Conservation (phyloP, 2,888 invertebrate genomes). For the Isotomurus palustris region DNA sequence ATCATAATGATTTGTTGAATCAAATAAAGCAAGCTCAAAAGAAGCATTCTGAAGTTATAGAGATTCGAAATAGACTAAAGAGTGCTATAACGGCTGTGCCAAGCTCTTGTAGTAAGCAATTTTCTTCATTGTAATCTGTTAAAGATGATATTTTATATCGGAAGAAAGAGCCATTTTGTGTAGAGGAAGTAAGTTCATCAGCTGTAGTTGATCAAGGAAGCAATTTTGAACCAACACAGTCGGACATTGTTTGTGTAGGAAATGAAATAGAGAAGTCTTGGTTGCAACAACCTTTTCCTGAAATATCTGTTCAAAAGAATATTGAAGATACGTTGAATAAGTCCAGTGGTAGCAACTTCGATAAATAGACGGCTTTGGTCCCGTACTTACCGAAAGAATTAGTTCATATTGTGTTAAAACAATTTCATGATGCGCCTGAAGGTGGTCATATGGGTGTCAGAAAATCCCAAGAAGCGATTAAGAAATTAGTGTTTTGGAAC, state of each 20-base stretch:
- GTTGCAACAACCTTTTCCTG: background rate
- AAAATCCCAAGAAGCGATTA: constrained; percentile 16
- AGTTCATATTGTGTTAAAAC: constrained; percentile 9
- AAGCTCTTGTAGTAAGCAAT: background rate
- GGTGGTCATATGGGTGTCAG: constrained; percentile 24
- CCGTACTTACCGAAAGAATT: constrained; percentile 19
- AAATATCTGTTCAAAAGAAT: background rate
- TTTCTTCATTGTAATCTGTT: background rate
- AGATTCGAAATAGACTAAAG: background rate
- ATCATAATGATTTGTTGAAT: background rate
- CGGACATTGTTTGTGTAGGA: too few species aligned
- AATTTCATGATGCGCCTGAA: constrained; percentile 21
- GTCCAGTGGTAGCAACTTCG: too few species aligned
- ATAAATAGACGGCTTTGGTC: background rate
- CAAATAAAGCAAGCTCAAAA: background rate
- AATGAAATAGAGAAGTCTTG: too few species aligned
- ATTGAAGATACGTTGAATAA: too few species aligned
- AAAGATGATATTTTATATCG: constrained; percentile 6
- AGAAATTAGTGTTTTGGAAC: constrained; percentile 25
- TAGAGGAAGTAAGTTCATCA: background rate
- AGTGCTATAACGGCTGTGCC: background rate
- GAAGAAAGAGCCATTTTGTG: constrained; percentile 4
- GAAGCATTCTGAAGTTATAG: background rate
- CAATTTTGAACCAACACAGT: too few species aligned
- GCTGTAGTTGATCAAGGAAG: too few species aligned